phyloP scores from a whole-genome alignment of 2,797 vertebrate species.

The Lepilemur septentrionalis region DNA sequence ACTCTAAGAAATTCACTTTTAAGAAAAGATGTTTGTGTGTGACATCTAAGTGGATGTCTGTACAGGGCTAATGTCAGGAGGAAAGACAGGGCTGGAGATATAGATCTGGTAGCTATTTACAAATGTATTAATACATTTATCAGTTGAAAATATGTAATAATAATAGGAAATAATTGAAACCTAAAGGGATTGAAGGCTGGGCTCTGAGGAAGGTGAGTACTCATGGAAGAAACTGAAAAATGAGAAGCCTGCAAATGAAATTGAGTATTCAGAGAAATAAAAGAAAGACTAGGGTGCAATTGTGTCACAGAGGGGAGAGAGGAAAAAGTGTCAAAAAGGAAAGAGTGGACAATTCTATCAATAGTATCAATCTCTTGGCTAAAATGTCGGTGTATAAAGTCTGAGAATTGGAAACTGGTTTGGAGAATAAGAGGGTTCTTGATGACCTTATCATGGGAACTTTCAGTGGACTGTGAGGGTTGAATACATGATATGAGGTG shows the following conservation, averaged over 20 bases:
- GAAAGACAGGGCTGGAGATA: neutral
- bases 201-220: neutral
- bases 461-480: neutral
- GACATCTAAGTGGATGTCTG: neutral
- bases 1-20: neutral
- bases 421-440: neutral
- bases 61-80: neutral
- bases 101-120: neutral
- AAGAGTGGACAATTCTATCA: neutral
- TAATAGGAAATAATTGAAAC: neutral
- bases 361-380: neutral
- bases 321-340: neutral
- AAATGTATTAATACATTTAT: neutral
- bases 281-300: neutral
- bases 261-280: neutral
- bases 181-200: neutral
- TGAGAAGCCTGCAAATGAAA: neutral
- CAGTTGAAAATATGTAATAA: neutral
- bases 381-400: neutral
- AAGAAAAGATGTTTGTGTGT: neutral
- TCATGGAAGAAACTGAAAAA: neutral
- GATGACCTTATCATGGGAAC: neutral
- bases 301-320: neutral
- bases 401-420: neutral
- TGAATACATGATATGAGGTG: neutral